Evolutionary conservation across 2,888 invertebrate genomes (phyloP).

Genomic region (Leptopilina drosophilae): DNA sequence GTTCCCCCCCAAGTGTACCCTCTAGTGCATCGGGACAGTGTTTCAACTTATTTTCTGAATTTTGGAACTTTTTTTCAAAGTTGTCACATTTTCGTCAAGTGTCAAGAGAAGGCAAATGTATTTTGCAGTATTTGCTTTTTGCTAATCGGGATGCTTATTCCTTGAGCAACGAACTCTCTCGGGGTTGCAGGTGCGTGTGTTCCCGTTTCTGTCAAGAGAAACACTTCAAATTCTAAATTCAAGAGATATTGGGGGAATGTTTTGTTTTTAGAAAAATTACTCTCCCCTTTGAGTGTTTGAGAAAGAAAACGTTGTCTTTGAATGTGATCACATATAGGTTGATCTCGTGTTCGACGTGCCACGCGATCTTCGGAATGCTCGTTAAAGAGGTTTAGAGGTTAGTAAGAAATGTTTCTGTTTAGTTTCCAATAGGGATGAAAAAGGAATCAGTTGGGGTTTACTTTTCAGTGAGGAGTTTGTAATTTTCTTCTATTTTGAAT

Average conservation of each 20-base stretch:
- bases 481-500: no score
- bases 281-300: not conserved
- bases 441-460: no score
- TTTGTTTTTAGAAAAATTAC: no score
- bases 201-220: constrained; percentile 19
- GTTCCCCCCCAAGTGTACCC: not conserved
- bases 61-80: not conserved
- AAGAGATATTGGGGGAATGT: not conserved
- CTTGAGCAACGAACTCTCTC: constrained; percentile 4
- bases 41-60: not conserved
- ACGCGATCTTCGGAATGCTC: constrained; percentile 15
- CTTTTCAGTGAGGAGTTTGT: no score
- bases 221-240: not conserved
- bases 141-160: not conserved
- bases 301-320: not conserved
- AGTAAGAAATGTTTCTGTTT: not conserved
- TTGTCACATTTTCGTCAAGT: not conserved
- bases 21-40: not conserved
- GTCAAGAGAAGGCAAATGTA: not conserved
- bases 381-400: constrained; percentile 26
- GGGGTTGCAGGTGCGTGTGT: constrained; percentile 39
- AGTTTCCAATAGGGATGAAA: not conserved
- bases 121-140: not conserved
- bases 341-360: not conserved
- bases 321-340: not conserved